Percentiles rank a stretch among this genome's conserved stretches.
These are phyloP conservation scores for Centropristis striata DNA, from an alignment of 2,113 vertebrate species.

Conservation along the genomic window DNA sequence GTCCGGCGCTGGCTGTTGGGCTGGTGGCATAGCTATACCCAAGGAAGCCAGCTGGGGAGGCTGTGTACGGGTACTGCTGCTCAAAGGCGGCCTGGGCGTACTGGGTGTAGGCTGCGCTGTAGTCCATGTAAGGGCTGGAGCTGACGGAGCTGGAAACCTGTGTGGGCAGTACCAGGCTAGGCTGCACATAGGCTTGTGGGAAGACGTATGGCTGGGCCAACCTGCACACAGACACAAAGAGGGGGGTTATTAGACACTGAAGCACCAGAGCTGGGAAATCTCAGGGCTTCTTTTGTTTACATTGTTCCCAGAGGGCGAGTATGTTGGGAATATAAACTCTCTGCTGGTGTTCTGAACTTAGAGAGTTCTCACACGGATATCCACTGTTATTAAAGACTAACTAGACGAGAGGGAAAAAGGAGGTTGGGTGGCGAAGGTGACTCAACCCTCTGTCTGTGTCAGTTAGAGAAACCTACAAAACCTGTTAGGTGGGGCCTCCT, in stretches of 20 bases:
- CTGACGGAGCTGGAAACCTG: slow-evolving; percentile 88
- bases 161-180: slow-evolving; percentile 92
- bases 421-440: slow-evolving; percentile 57
- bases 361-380: slow-evolving; percentile 13
- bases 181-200: slow-evolving; percentile 92
- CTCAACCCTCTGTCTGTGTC: slow-evolving; percentile 49
- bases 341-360: slow-evolving; percentile 41
- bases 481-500: slow-evolving; percentile 74
- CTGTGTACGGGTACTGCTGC: slow-evolving; percentile 94
- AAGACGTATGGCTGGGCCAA: slow-evolving; percentile 93
- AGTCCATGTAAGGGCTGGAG: slow-evolving; percentile 92
- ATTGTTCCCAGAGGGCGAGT: slow-evolving; percentile 21
- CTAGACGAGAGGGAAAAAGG: slow-evolving; percentile 5
- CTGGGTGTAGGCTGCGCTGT: slow-evolving; percentile 90
- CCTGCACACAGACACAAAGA: slow-evolving; percentile 80
- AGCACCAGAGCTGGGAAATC: slow-evolving; percentile 28
- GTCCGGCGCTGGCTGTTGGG: slow-evolving; percentile 80
- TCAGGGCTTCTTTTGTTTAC: slow-evolving; percentile 56
- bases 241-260: slow-evolving; percentile 20
- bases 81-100: slow-evolving; percentile 93
- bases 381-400: slow-evolving; percentile 43
- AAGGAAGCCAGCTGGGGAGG: slow-evolving; percentile 89
- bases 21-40: slow-evolving; percentile 90
- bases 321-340: slow-evolving; percentile 55
- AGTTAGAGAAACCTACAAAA: slow-evolving; percentile 79